Conservation (phyloP, 2,888 invertebrate species). For the Lacanobia wlatinum region DNA sequence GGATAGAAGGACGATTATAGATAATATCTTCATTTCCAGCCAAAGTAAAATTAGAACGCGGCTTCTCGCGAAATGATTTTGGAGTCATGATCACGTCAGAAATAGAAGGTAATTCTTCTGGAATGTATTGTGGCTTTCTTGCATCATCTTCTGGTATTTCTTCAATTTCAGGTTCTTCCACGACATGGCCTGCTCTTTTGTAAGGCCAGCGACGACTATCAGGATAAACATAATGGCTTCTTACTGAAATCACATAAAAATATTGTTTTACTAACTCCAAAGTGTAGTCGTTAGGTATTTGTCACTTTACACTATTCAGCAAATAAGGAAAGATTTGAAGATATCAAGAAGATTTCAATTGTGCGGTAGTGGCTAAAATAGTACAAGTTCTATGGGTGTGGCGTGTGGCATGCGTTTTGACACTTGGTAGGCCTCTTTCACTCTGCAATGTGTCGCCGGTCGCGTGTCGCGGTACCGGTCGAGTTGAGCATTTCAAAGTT, state of each 20-base stretch:
- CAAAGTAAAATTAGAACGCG: neutral
- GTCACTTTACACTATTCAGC: neutral
- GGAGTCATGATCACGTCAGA: neutral
- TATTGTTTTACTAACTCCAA: neutral
- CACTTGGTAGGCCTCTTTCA: too few relatives aligned
- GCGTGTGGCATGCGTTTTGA: neutral
- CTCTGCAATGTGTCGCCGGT: too few relatives aligned
- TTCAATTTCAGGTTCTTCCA: neutral
- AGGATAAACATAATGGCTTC: slow-evolving; percentile 26
- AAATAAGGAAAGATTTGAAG: neutral
- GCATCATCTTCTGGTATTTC: neutral
- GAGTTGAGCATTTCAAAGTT: too few relatives aligned
- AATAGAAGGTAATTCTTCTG: neutral
- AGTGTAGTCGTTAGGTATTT: neutral
- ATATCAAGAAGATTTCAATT: too few relatives aligned
- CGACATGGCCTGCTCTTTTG: neutral
- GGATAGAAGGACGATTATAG: neutral
- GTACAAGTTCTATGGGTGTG: neutral
- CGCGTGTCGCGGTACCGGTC: too few relatives aligned
- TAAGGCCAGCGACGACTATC: slow-evolving; percentile 27
- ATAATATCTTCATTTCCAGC: too few relatives aligned
- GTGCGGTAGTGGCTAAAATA: neutral
- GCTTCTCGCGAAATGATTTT: neutral
- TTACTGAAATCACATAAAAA: slow-evolving; percentile 42
- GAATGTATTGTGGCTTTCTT: neutral